These are phyloP conservation scores for Lysandra bellargus DNA, from an alignment of 2,888 invertebrate species.

Conservation along the genomic window DNA sequence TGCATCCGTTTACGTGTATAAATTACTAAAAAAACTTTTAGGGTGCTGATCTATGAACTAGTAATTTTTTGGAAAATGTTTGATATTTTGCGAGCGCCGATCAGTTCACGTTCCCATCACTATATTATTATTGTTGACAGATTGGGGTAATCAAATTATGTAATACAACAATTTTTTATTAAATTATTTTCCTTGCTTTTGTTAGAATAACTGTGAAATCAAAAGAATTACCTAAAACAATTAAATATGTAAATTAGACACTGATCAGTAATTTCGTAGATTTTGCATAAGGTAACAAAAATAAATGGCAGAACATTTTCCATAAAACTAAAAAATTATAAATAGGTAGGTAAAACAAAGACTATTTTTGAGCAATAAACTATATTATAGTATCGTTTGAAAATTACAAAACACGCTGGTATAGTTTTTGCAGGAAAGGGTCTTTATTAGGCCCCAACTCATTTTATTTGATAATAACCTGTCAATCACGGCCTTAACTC, in stretches of 20 bases:
- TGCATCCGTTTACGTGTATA: constrained; percentile 26
- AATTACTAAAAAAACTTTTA: not conserved
- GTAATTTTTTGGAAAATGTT: not conserved
- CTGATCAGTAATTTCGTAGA: not conserved
- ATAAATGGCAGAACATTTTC: not conserved
- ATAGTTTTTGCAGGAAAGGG: not conserved
- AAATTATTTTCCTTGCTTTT: not conserved
- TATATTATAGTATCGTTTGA: not conserved
- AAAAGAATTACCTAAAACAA: not conserved
- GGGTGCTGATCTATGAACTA: not conserved
- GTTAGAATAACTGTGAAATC: too few relatives aligned
- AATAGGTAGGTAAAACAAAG: not conserved
- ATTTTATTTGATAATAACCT: constrained; percentile 26
- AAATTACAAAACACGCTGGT: not conserved
- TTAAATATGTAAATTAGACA: not conserved
- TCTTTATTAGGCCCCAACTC: not conserved
- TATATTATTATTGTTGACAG: not conserved
- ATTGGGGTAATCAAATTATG: not conserved
- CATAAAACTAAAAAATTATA: not conserved
- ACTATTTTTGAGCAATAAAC: not conserved
- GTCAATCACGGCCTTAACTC: constrained; percentile 25
- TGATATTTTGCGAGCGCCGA: not conserved
- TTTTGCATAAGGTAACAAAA: not conserved
- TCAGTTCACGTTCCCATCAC: not conserved
- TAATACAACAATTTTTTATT: not conserved